phyloP scores from a whole-genome alignment of 2,888 invertebrate species.

The Aquatica leii region DNA sequence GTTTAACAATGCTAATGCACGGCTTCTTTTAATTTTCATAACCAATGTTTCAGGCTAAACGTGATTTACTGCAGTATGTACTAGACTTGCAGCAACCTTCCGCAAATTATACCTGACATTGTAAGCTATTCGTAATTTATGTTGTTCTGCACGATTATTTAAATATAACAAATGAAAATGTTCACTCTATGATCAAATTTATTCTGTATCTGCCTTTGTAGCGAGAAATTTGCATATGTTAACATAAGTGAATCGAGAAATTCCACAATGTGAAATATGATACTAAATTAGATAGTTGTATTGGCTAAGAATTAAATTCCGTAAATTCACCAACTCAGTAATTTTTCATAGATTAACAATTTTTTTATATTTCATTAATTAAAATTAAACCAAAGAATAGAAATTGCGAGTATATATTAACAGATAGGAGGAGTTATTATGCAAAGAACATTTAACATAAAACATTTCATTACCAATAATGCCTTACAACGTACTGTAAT shows the following conservation, averaged over 20 bases:
- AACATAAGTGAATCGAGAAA: neutral
- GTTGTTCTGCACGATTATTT: slow-evolving; percentile 17
- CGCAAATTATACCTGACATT: slow-evolving; percentile 12
- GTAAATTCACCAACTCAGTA: no score
- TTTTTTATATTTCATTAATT: no score
- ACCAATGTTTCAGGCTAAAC: slow-evolving; percentile 19
- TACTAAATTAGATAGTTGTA: no score
- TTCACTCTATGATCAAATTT: slow-evolving; percentile 3
- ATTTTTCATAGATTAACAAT: no score
- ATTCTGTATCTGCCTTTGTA: neutral
- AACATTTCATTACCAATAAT: no score
- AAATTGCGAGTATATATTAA: no score
- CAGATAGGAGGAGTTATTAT: no score
- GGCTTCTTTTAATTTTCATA: slow-evolving; percentile 13
- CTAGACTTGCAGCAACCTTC: neutral
- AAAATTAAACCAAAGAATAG: no score
- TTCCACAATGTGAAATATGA: neutral
- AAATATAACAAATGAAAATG: slow-evolving; percentile 7
- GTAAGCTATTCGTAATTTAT: slow-evolving; percentile 12
- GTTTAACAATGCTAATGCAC: neutral
- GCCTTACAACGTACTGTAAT: no score
- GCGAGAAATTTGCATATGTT: neutral
- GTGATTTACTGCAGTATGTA: slow-evolving; percentile 1
- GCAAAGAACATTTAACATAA: no score
- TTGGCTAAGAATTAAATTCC: no score